Evolutionary conservation across 2,113 vertebrate genomes (phyloP).

Genomic region (Melanotaenia duboulayi): DNA sequence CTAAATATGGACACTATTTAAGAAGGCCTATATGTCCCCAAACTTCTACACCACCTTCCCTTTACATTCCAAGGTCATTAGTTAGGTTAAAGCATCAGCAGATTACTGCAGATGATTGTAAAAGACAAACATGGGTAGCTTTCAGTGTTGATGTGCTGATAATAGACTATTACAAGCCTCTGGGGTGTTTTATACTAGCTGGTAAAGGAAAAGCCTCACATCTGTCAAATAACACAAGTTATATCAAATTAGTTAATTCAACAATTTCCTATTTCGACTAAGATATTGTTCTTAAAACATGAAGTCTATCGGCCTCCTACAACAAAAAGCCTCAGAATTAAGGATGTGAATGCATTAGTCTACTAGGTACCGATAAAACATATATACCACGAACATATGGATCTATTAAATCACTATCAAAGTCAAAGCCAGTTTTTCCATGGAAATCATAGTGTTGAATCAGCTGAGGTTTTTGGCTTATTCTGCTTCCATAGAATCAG

Average conservation of each 20-base stretch:
- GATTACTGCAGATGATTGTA: constrained; percentile 7
- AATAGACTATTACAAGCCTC: constrained; percentile 3
- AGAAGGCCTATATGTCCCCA: constrained; percentile 55
- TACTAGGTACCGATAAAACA: neutral
- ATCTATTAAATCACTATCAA: neutral
- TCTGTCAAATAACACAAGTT: constrained; percentile 8
- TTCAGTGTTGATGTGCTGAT: constrained; percentile 21
- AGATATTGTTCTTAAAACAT: neutral
- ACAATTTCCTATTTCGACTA: neutral
- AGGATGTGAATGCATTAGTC: neutral
- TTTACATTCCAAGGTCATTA: constrained; percentile 53
- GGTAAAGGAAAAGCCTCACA: constrained; percentile 11
- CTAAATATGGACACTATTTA: constrained; percentile 68
- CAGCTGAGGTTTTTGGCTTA: constrained; percentile 1
- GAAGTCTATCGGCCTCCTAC: neutral
- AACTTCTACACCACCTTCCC: constrained; percentile 38
- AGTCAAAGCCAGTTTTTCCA: neutral
- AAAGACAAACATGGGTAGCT: constrained; percentile 1
- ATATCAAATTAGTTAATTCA: neutral
- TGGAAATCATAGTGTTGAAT: constrained; percentile 17
- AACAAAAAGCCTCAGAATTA: neutral
- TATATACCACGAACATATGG: constrained; percentile 6
- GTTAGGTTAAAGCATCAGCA: constrained; percentile 5
- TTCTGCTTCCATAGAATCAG: constrained; percentile 7
- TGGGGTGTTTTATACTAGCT: neutral